These are phyloP conservation scores for Thera britannica DNA, from an alignment of 2,888 invertebrate genomes.

Conservation along the genomic window DNA sequence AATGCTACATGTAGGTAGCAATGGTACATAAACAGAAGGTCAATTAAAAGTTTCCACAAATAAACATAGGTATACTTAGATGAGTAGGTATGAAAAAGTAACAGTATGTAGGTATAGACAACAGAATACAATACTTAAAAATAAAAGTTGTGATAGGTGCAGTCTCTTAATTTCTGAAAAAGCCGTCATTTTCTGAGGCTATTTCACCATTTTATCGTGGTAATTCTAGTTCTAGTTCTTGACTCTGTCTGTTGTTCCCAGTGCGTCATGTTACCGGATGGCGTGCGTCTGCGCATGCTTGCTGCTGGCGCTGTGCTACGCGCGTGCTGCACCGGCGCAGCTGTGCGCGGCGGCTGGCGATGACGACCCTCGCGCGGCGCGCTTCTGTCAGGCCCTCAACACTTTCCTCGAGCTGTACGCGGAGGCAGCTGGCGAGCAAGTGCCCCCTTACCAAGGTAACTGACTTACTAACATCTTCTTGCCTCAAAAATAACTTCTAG, in stretches of 20 bases:
- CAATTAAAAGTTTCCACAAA: no score
- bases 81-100: no score
- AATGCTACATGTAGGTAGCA: no score
- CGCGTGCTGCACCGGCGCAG: slow-evolving; percentile 73
- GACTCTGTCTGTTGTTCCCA: slow-evolving; percentile 37
- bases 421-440: slow-evolving; percentile 85
- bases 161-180: no score
- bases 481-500: not conserved
- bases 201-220: no score
- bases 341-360: slow-evolving; percentile 86
- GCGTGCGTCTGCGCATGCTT: slow-evolving; percentile 52
- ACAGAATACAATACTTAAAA: no score
- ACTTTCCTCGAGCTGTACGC: slow-evolving; percentile 87
- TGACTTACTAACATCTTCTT: not conserved
- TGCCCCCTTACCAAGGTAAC: slow-evolving; percentile 80
- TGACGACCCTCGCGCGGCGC: slow-evolving; percentile 86
- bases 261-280: slow-evolving; percentile 64
- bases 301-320: slow-evolving; percentile 57
- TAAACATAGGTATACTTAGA: no score
- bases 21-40: no score
- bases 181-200: no score
- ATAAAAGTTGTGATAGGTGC: no score
- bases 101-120: no score
- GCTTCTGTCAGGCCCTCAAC: slow-evolving; percentile 87
- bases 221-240: no score